Conservation (phyloP, 2,888 invertebrate species). For the Tanypteryx hageni region DNA sequence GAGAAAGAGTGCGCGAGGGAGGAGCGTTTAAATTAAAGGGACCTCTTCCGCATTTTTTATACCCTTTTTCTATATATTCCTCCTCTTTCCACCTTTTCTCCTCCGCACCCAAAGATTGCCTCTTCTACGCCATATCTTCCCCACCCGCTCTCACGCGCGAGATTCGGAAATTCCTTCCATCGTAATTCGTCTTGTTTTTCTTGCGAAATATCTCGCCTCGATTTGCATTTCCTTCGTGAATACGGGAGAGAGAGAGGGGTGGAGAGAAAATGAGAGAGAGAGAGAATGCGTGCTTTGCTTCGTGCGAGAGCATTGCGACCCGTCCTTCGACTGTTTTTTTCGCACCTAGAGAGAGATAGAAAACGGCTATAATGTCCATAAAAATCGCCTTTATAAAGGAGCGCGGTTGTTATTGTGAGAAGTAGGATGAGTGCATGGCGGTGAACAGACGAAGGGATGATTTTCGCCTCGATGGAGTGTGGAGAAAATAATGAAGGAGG, state of each 20-base stretch:
- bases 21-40: conserved; percentile 57
- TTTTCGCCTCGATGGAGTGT: not conserved
- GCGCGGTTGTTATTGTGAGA: not conserved
- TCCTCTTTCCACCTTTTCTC: not conserved
- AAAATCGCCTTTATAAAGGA: too few relatives aligned
- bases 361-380: too few relatives aligned
- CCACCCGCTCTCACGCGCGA: not conserved
- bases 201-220: not conserved
- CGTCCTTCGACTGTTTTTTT: too few relatives aligned
- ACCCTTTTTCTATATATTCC: not conserved
- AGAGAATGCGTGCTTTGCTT: not conserved
- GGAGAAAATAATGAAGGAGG: not conserved
- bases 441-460: not conserved
- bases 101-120: not conserved
- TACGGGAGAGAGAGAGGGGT: too few relatives aligned
- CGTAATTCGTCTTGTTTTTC: not conserved
- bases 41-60: not conserved
- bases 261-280: too few relatives aligned
- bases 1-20: not conserved
- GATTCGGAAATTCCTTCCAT: not conserved
- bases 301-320: not conserved
- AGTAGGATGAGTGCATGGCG: not conserved
- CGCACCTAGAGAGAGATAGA: too few relatives aligned
- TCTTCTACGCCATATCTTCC: not conserved
- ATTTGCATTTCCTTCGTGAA: too few relatives aligned